Base-by-base conservation (phyloP, 2,797 vertebrate species). In the Heteromormyrus szaboi region DNA sequence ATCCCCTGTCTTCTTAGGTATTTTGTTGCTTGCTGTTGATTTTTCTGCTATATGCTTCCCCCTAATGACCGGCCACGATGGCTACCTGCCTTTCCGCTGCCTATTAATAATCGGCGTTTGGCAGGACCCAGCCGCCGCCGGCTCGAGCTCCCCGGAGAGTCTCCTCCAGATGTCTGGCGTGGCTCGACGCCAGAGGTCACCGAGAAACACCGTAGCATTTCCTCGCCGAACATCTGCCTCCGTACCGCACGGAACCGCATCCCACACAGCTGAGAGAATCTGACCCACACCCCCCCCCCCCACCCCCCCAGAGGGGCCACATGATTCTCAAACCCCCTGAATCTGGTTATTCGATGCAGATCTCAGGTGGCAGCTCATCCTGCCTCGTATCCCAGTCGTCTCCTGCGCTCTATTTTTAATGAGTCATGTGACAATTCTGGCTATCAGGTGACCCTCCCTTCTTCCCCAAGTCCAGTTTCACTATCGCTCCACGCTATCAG, bases 401-500 rank as follows among this genome's bases (percentile, higher is more conserved):
- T n/a, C 11, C 83, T 56, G 25, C 5, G 9, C 33, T 89, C 44
- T 44, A 87, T 89, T 83, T 88, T 89, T 88, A 84, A 89, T 54
- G 59, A 65, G 76, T 56, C 46, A 25, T 48, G 72, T 17, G 12
- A 56, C 50, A 12, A 2, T 68, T 14, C 2, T 8, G 33, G 41
- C 53, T 87, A 87, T 87, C 89, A 87, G 68, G 37, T 89, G 51
- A 17, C 85, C 51, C 22, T 19, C 19, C 72, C 19, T 79, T 44
- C 41, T 79, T 86, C 72, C 51, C 33, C 8, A 25, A 51, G 68
- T 59, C 50, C 37, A 53, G 56, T 89, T 65, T 76, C 65, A 50
- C 41, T 68, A 89, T 46, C 25, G 59, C 22, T 25, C 59, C 56
- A 41, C 22, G 33, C 25, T 22, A 62, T 51, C 25, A 72, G 59